A percentile compares a stretch with the other conserved stretches of the same genome.
Evolutionary conservation across 2,797 vertebrate species (phyloP).

Genomic region (Lepilemur septentrionalis): DNA sequence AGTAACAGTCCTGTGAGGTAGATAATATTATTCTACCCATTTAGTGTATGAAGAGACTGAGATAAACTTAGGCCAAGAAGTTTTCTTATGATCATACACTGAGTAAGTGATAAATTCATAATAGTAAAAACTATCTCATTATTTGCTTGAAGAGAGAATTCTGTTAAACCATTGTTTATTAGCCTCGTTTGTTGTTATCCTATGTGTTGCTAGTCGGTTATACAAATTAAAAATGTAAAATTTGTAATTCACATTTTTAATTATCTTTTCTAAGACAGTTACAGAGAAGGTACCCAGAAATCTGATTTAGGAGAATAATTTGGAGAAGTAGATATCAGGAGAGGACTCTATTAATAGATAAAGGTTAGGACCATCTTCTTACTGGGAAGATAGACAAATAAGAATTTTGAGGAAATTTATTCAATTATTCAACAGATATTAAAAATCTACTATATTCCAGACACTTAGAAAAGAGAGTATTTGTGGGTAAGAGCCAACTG

Average conservation of each 20-base stretch:
- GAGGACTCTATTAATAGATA: not conserved
- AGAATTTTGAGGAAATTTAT: not conserved
- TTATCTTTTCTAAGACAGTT: not conserved
- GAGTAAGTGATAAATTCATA: not conserved
- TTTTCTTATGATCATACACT: not conserved
- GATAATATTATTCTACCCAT: not conserved
- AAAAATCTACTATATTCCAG: not conserved
- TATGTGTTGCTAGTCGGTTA: not conserved
- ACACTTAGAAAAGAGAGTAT: not conserved
- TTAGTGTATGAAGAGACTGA: not conserved
- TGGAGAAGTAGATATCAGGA: not conserved
- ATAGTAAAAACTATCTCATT: not conserved
- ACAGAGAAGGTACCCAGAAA: not conserved
- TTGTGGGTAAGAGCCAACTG: not conserved
- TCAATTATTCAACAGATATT: not conserved
- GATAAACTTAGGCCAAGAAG: not conserved
- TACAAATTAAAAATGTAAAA: not conserved
- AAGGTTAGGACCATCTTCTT: not conserved
- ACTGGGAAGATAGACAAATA: not conserved
- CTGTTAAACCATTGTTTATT: not conserved
- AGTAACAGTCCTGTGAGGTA: not conserved
- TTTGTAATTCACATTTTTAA: not conserved
- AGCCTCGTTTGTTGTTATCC: not conserved
- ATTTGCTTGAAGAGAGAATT: not conserved
- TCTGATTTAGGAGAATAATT: not conserved